phyloP scores from a whole-genome alignment of 1,140 invertebrate species.

The Tetragonula clypearis region DNA sequence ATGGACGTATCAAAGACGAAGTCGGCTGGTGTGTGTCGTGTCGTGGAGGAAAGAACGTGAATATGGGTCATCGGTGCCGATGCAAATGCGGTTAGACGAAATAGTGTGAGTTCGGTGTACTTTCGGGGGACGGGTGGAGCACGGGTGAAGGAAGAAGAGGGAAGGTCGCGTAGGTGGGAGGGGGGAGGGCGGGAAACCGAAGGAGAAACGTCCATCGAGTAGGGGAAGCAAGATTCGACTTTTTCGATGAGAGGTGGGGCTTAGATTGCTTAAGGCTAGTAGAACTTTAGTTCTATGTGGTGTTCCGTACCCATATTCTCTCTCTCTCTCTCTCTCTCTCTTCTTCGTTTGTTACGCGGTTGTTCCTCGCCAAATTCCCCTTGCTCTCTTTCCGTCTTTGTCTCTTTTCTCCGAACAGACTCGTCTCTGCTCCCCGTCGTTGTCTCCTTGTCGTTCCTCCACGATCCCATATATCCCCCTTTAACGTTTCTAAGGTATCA shows the following conservation, averaged over 20 bases:
- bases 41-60: slow-evolving; percentile 66
- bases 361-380: neutral
- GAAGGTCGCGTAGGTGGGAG: slow-evolving; percentile 33
- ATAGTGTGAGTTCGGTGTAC: slow-evolving; percentile 54
- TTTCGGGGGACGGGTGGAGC: slow-evolving; percentile 41
- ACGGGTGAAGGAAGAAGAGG: slow-evolving; percentile 42
- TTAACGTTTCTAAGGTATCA: slow-evolving; percentile 66
- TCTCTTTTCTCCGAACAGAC: slow-evolving; percentile 2
- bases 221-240: slow-evolving; percentile 48
- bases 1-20: slow-evolving; percentile 36
- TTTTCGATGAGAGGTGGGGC: slow-evolving; percentile 52
- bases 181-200: slow-evolving; percentile 13
- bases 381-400: neutral
- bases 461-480: slow-evolving; percentile 15
- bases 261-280: slow-evolving; percentile 65
- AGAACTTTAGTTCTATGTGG: slow-evolving; percentile 58
- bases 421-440: neutral
- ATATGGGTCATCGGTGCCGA: slow-evolving; percentile 78
- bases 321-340: neutral
- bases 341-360: neutral
- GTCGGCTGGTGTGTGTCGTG: slow-evolving; percentile 26
- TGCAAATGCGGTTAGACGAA: slow-evolving; percentile 75
- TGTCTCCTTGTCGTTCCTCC: slow-evolving; percentile 35
- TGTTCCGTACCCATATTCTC: slow-evolving; percentile 8
- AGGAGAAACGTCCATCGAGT: neutral